Evolutionary conservation across 2,113 vertebrate genomes (phyloP), one percentile per base, ranked within the genome.

Genomic region (Octodon degus): DNA sequence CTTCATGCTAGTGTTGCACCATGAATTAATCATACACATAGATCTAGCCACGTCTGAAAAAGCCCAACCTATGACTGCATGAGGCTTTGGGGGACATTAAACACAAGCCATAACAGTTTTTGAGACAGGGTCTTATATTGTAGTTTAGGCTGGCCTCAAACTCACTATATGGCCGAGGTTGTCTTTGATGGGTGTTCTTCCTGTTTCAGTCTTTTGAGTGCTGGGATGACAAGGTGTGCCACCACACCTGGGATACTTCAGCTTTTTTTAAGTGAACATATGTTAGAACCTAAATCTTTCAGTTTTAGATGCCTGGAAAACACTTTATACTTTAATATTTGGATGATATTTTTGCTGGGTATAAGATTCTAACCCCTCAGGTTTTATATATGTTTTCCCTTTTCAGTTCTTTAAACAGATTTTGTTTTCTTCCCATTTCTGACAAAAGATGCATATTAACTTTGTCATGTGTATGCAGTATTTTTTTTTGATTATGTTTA

Each of bases 231-330:
- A 63, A 63, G 24, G 62, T 63, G 13, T 68, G 67, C 32, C 32
- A 68, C 67, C 32, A 34, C 16, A 19, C 67, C 27, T 17, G 16
- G 32, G 14, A 16, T 68, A 55, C 90, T 81, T 40, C 40, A 40
- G 70, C 0, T 87, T 70, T 95, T 94, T 94, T 86, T 3, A 65
- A 68, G 27, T 79, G 12, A 43, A 13, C 55, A 12, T 72, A 27
- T 34, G 13, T 91, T 86, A 20, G 20, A 91, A 76, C 43, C 43
- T 53, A 72, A 53, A 62, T 60, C 34, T 85, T 77, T 86, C 4
- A 43, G 43, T 86, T 96, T 86, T 63, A 63, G 2, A n/a, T 92
- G 80, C 55, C 47, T 89, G 37, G 86, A 43, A 65, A 80, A 94
- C 88, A 50, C 37, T 30, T 81, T 88, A 63, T 95, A 37, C 43